Evolutionary conservation across 2,113 vertebrate genomes (phyloP).

Genomic region (Saguinus imperator): DNA sequence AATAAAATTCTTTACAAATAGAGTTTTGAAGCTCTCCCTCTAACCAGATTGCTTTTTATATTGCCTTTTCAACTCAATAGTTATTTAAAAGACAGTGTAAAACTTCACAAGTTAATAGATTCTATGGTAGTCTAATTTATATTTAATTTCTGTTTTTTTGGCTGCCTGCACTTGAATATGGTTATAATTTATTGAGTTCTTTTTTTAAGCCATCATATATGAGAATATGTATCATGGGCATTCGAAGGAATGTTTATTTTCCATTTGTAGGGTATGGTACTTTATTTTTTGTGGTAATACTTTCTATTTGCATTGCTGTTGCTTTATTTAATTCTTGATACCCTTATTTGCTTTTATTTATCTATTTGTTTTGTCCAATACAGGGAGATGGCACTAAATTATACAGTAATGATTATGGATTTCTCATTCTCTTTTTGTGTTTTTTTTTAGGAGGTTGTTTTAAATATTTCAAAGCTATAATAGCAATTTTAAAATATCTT

Average conservation of each 20-base stretch:
- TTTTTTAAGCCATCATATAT: neutral
- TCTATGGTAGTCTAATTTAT: neutral
- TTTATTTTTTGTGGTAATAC: neutral
- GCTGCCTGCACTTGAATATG: neutral
- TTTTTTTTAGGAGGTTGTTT: constrained; percentile 38
- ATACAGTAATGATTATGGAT: constrained; percentile 13
- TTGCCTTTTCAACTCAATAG: neutral
- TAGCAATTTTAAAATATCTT: constrained; percentile 25
- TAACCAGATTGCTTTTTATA: neutral
- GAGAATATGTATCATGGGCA: neutral
- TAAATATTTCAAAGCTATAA: constrained; percentile 47
- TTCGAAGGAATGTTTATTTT: constrained; percentile 31
- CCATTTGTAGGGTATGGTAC: neutral
- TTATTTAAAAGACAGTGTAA: constrained; percentile 26
- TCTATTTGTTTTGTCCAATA: constrained; percentile 39
- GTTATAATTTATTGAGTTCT: neutral
- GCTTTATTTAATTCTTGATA: constrained; percentile 44
- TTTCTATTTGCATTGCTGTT: neutral
- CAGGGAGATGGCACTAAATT: neutral
- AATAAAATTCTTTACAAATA: constrained; percentile 6
- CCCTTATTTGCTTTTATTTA: constrained; percentile 43
- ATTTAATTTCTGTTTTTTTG: constrained; percentile 42
- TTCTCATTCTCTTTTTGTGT: constrained; percentile 34
- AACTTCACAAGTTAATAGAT: neutral
- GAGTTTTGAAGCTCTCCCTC: neutral